These are phyloP conservation scores for Tetragnatha montana DNA, from an alignment of 2,888 invertebrate species.

Conservation along the genomic window DNA sequence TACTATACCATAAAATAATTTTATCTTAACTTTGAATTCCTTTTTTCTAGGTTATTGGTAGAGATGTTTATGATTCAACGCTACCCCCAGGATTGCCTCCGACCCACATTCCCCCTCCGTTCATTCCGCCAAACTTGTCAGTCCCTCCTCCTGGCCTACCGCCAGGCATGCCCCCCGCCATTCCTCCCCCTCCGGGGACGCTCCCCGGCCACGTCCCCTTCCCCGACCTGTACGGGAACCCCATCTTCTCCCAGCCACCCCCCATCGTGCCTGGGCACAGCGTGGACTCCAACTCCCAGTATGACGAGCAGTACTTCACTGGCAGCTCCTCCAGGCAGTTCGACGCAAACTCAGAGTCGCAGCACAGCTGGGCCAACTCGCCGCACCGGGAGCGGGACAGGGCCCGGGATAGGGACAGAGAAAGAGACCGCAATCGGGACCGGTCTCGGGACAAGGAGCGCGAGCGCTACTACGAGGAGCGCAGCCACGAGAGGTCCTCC, in stretches of 20 bases:
- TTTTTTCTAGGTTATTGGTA: constrained; percentile 65
- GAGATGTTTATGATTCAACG: constrained; percentile 68
- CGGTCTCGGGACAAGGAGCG: constrained; percentile 60
- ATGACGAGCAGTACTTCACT: constrained; percentile 66
- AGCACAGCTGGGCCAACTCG: constrained; percentile 71
- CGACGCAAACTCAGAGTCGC: constrained; percentile 67
- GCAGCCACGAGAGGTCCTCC: constrained; percentile 39
- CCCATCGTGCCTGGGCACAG: constrained; percentile 42
- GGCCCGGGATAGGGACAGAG: constrained; percentile 69
- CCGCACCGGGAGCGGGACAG: constrained; percentile 71
- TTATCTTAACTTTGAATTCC: background rate
- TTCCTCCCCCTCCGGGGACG: constrained; percentile 73
- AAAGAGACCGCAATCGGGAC: constrained; percentile 58
- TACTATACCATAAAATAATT: too few relatives aligned
- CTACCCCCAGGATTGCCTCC: constrained; percentile 68
- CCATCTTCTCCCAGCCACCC: constrained; percentile 55
- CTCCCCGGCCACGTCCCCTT: constrained; percentile 67
- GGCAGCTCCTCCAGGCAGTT: constrained; percentile 48
- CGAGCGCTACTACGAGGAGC: constrained; percentile 65
- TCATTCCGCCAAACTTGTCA: constrained; percentile 65
- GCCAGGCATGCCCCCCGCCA: constrained; percentile 74
- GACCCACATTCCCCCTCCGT: constrained; percentile 68
- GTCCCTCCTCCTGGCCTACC: constrained; percentile 71
- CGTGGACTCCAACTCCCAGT: constrained; percentile 55
- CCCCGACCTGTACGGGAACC: constrained; percentile 62